A percentile compares a stretch with the other conserved stretches of the same genome.
These are phyloP conservation scores for Taenioides sp. DNA, from an alignment of 2,797 vertebrate genomes.

Conservation along the genomic window DNA sequence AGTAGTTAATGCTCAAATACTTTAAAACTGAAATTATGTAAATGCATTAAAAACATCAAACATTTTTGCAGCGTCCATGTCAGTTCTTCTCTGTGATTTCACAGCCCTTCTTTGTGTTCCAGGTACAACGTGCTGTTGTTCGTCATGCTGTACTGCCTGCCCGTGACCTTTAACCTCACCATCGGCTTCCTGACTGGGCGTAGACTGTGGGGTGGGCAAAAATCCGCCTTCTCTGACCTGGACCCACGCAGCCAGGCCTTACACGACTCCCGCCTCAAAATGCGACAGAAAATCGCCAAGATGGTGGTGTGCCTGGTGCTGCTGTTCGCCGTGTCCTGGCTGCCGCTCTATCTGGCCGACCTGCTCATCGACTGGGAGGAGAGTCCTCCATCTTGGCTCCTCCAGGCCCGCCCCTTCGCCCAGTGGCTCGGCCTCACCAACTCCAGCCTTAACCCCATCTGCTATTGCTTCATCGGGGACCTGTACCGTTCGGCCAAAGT, in stretches of 20 bases:
- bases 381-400: conserved; percentile 81
- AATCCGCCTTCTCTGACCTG: conserved; percentile 72
- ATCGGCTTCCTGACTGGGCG: conserved; percentile 88
- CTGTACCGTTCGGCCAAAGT: conserved; percentile 88
- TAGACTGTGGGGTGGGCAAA: conserved; percentile 81
- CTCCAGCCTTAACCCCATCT: conserved; percentile 93
- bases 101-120: conserved; percentile 2
- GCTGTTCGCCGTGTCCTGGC: conserved; percentile 87
- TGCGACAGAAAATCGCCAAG: conserved; percentile 87
- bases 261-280: conserved; percentile 84
- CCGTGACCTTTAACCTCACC: conserved; percentile 88
- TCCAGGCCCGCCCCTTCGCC: conserved; percentile 87
- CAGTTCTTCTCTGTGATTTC: not conserved
- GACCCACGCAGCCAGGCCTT: conserved; percentile 79
- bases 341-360: conserved; percentile 87
- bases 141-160: conserved; percentile 89
- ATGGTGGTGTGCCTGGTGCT: conserved; percentile 90
- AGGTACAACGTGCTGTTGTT: conserved; percentile 88
- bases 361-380: conserved; percentile 87
- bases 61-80: too few species aligned
- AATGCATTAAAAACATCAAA: too few species aligned
- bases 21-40: too few species aligned
- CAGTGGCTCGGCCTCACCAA: conserved; percentile 94
- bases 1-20: too few species aligned
- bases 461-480: conserved; percentile 91